phyloP scores from a whole-genome alignment of 2,113 vertebrate genomes.

The Muntiacus reevesi region DNA sequence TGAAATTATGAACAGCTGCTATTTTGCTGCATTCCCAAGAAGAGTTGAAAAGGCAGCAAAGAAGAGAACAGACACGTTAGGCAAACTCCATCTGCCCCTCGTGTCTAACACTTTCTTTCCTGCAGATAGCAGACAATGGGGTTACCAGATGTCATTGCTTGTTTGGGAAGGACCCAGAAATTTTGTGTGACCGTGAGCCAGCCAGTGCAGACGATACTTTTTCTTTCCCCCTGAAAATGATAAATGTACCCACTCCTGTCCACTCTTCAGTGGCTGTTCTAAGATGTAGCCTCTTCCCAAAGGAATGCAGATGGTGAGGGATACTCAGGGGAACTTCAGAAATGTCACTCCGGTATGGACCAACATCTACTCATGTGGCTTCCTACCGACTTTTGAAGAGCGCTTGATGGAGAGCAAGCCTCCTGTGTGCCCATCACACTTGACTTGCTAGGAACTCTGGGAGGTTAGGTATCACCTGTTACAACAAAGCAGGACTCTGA shows the following conservation, averaged over 20 bases:
- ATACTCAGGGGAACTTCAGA: background rate
- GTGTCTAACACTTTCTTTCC: slow-evolving; percentile 83
- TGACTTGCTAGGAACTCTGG: background rate
- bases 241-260: background rate
- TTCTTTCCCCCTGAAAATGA: background rate
- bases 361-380: accelerated
- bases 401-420: accelerated
- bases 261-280: background rate
- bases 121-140: slow-evolving; percentile 80
- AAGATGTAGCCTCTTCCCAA: background rate
- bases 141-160: slow-evolving; percentile 82
- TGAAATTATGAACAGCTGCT: slow-evolving; percentile 87
- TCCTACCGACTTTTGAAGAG: background rate
- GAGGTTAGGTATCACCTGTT: background rate
- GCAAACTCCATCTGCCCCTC: slow-evolving; percentile 85
- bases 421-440: background rate
- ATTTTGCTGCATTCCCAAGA: slow-evolving; percentile 83
- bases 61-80: slow-evolving; percentile 83
- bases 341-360: no score
- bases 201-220: background rate
- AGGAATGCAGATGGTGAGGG: background rate
- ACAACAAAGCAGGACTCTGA: background rate
- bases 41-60: slow-evolving; percentile 83
- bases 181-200: slow-evolving; percentile 50
- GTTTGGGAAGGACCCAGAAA: slow-evolving; percentile 74